Percentiles rank a stretch among this genome's conserved stretches.
Conservation (phyloP, 2,113 vertebrate species). For the Mormoops blainvillei region DNA sequence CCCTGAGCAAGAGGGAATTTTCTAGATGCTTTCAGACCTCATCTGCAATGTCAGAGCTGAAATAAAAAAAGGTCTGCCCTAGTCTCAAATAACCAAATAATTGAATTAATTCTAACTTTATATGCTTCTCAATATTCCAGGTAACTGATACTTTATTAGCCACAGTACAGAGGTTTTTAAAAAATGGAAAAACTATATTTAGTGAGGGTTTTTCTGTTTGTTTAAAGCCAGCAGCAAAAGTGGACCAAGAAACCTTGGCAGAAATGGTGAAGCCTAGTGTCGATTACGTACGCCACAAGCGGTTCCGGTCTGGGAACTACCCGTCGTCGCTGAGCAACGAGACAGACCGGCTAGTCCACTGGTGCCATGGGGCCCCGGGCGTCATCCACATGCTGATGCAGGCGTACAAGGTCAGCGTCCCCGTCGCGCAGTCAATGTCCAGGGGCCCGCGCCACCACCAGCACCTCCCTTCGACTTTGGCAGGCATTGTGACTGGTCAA, state of each 20-base stretch:
- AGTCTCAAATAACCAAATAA: not conserved
- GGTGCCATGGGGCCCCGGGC: constrained; percentile 96
- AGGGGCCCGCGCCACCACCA: too few species aligned
- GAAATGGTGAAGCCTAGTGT: constrained; percentile 95
- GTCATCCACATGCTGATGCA: constrained; percentile 93
- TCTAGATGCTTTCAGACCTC: not conserved
- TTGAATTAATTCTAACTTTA: not conserved
- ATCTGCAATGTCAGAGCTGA: not conserved
- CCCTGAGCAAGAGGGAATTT: not conserved
- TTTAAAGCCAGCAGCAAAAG: constrained; percentile 86
- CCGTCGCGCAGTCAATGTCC: fast-evolving
- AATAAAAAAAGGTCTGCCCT: not conserved
- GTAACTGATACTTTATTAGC: not conserved
- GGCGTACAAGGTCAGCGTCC: constrained; percentile 88
- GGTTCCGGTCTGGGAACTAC: constrained; percentile 95
- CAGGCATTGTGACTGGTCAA: too few species aligned
- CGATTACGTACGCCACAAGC: constrained; percentile 96
- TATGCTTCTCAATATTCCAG: not conserved
- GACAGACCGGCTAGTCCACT: constrained; percentile 94
- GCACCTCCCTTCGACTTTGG: too few species aligned
- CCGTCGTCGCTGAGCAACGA: constrained; percentile 97
- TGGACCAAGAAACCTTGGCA: constrained; percentile 85
- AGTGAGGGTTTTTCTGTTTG: not conserved
- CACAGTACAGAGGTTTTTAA: not conserved
- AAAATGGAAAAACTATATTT: not conserved